phyloP scores from a whole-genome alignment of 2,797 vertebrate species.

The Neosilurus mollespiculum region DNA sequence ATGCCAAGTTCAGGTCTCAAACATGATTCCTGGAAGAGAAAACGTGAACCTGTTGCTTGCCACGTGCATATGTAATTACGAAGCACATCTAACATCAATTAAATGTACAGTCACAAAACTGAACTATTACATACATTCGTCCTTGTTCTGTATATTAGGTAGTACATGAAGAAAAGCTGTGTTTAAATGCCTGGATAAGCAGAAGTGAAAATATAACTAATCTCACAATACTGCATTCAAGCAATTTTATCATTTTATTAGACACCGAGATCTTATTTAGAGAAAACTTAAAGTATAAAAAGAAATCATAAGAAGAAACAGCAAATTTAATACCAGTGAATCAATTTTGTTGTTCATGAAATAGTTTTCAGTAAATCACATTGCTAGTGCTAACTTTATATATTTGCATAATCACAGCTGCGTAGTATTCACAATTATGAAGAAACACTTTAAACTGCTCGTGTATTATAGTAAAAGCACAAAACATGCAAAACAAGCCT shows the following conservation, averaged over 20 bases:
- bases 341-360: background rate
- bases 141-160: too few relatives aligned
- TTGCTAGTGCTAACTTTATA: background rate
- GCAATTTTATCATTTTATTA: background rate
- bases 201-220: background rate
- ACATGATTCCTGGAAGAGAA: background rate
- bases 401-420: constrained; percentile 2
- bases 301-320: background rate
- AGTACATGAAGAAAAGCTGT: background rate
- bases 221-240: background rate
- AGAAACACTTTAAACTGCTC: background rate
- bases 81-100: background rate
- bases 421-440: too few relatives aligned
- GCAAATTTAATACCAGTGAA: background rate
- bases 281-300: background rate
- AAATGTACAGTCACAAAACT: background rate
- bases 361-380: background rate
- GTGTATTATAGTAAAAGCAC: background rate
- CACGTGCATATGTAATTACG: background rate
- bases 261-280: background rate
- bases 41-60: background rate
- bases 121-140: background rate
- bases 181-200: background rate
- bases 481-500: background rate
- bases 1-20: background rate